Percentiles rank a stretch among this genome's conserved stretches.
Conservation (phyloP, 2,797 vertebrate genomes). For the Arctocebus calabarensis region DNA sequence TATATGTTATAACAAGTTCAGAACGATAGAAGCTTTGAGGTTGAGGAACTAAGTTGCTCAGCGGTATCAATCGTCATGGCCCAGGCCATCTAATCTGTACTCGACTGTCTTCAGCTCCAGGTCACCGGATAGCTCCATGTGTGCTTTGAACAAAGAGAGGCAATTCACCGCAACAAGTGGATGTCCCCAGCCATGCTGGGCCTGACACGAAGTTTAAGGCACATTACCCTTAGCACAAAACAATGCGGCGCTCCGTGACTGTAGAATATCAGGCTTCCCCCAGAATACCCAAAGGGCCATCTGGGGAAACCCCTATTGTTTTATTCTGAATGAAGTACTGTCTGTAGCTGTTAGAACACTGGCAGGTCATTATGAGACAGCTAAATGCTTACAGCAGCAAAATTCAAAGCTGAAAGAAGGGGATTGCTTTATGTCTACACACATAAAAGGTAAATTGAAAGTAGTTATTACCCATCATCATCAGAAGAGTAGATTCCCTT, state of each 20-base stretch:
- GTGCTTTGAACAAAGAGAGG: background rate
- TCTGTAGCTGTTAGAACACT: background rate
- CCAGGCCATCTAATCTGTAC: background rate
- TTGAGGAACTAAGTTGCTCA: background rate
- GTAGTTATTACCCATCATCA: background rate
- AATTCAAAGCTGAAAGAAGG: background rate
- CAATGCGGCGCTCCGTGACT: background rate
- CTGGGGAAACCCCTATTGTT: background rate
- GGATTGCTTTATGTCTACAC: background rate
- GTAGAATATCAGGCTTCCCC: background rate
- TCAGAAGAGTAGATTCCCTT: background rate
- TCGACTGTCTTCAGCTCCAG: fast-evolving
- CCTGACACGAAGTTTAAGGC: background rate
- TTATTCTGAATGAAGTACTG: background rate
- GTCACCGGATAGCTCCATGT: background rate
- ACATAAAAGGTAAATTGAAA: background rate
- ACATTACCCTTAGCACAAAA: background rate
- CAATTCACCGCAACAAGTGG: fast-evolving
- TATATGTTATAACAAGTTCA: background rate
- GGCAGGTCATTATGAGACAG: background rate
- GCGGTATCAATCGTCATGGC: too few species aligned
- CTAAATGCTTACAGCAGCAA: background rate
- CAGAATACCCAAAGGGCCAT: too few species aligned
- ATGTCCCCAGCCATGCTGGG: background rate
- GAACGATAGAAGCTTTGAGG: background rate